Base-by-base conservation (phyloP, 2,797 vertebrate genomes). In the Rhinogobio ventralis region DNA sequence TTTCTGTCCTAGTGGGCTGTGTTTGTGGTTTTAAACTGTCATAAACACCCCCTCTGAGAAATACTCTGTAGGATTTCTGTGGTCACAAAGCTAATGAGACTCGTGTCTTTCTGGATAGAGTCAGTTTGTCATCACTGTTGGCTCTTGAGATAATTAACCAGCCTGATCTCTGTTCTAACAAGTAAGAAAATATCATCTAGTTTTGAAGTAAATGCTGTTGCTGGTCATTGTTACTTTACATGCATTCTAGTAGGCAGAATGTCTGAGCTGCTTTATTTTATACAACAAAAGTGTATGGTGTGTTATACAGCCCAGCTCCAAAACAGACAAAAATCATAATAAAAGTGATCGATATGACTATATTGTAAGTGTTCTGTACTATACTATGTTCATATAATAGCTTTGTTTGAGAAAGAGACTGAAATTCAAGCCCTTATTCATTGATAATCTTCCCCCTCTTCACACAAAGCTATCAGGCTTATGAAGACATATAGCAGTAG, bases 11-110 rank as follows among this genome's bases (percentile, higher is more conserved):
- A 36, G 10, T 79, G 46, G 67, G 53, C 45, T 77, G 36, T 64
- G 67, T 85, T 79, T 86, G 60, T 64, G 33, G 71, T 68, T 87
- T 84, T 83, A 73, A 73, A 74, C 25, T 49, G 69, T 68, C 86
- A 55, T 80, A 45, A 66, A 39, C 60, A 67, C 51, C 53, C 62
- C 74, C 64, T 71, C 11, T 78, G 82, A 78, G 64, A 71, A 71
- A 36, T 33, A 14, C 46, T 83, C 45, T 51, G 33, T 39, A 62
- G 33, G 68, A 79, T 45, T 68, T 83, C 62, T 83, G 55, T 64
- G 74, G 76, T 49, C 71, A 74, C 46, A 79, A 45, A 84, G 82
- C 82, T 84, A 84, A 84, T 77, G 36, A 71, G 28, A 71, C 17
- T 53, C n/a, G 5, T 10, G 3, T 36, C 23, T 75, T 74, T 82